These are phyloP conservation scores for Opisthocomus hoazin DNA, from an alignment of 2,113 vertebrate genomes.

Conservation along the genomic window DNA sequence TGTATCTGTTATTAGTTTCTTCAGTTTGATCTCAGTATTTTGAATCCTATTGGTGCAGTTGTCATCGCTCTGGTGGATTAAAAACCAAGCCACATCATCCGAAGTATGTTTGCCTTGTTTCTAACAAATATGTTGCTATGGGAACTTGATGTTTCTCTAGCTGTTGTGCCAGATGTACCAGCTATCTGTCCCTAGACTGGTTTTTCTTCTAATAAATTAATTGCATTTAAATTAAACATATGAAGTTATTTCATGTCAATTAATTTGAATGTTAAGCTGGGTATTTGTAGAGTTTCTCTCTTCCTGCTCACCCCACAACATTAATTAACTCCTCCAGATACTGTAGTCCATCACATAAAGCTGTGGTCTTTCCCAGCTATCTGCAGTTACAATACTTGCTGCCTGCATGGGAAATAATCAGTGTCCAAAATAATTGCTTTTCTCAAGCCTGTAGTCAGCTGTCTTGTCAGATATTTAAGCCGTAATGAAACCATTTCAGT, in stretches of 20 bases:
- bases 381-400: background rate
- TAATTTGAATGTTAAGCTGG: slow-evolving; percentile 64
- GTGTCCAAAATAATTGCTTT: slow-evolving; percentile 73
- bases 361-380: slow-evolving; percentile 24
- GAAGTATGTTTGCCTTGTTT: slow-evolving; percentile 2
- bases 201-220: slow-evolving; percentile 62
- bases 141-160: slow-evolving; percentile 57
- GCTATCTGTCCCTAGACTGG: slow-evolving; percentile 39
- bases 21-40: background rate
- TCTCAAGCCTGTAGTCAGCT: slow-evolving; percentile 51
- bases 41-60: background rate
- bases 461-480: slow-evolving; percentile 67
- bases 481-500: slow-evolving; percentile 56
- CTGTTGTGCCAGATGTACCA: slow-evolving; percentile 6
- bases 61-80: background rate
- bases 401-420: slow-evolving; percentile 62
- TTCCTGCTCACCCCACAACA: background rate
- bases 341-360: background rate
- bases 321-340: slow-evolving; percentile 66
- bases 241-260: slow-evolving; percentile 68
- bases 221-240: slow-evolving; percentile 70
- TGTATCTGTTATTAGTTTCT: background rate
- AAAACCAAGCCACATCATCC: background rate
- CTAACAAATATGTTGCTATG: slow-evolving; percentile 70
- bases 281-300: background rate